These are phyloP conservation scores for Plebejus anna DNA, from an alignment of 2,888 invertebrate species.

Conservation along the genomic window DNA sequence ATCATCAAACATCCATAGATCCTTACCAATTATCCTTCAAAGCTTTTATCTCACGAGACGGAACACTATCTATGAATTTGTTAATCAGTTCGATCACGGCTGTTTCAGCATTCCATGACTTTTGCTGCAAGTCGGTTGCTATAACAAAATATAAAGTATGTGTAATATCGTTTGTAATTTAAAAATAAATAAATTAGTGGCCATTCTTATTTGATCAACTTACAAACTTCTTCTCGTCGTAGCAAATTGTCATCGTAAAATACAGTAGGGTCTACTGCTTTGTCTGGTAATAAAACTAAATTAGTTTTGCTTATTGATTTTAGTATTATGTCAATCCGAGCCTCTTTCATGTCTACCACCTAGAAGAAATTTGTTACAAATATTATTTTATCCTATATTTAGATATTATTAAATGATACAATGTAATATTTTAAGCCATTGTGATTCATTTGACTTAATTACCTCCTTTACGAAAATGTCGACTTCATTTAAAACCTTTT, in stretches of 20 bases:
- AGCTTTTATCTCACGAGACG: constrained; percentile 77
- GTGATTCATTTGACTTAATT: constrained; percentile 25
- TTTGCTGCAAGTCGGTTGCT: constrained; percentile 66
- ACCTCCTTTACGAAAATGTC: constrained; percentile 84
- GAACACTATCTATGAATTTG: constrained; percentile 84
- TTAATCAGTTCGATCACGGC: constrained; percentile 88
- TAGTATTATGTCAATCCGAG: constrained; percentile 85
- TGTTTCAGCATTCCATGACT: constrained; percentile 82
- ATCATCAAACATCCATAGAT: not conserved
- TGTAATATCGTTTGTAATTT: not conserved
- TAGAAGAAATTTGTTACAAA: constrained; percentile 41
- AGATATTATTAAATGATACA: not conserved
- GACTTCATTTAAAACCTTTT: constrained; percentile 79
- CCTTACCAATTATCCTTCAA: constrained; percentile 81
- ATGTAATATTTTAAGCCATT: not conserved
- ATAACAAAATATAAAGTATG: constrained; percentile 30
- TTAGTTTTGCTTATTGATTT: constrained; percentile 80
- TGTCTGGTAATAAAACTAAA: constrained; percentile 82
- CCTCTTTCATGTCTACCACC: constrained; percentile 87
- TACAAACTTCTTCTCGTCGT: constrained; percentile 75
- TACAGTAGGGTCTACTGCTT: constrained; percentile 80
- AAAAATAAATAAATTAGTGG: too few relatives aligned
- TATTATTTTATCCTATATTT: not conserved
- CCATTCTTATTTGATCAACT: not conserved
- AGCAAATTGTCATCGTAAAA: constrained; percentile 83